Percentiles rank a stretch among this genome's conserved stretches.
phyloP scores from a whole-genome alignment of 2,113 vertebrate species.

The Lophura nycthemera region DNA sequence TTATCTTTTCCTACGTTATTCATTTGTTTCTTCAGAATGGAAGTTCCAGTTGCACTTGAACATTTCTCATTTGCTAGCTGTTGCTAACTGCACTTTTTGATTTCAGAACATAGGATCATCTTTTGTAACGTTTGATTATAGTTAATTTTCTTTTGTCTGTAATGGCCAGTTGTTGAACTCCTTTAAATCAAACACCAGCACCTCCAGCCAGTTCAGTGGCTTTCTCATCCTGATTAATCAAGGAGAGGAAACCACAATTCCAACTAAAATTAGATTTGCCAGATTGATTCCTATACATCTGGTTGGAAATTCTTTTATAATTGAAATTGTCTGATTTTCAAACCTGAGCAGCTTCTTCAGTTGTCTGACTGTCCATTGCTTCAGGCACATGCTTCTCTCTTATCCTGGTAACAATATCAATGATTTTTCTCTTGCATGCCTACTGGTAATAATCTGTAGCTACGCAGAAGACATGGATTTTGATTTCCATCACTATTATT shows the following conservation, averaged over 20 bases:
- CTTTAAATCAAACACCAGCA: neutral
- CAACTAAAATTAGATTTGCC: neutral
- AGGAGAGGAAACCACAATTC: neutral
- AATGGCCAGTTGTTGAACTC: neutral
- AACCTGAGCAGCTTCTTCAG: neutral
- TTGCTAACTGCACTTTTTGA: neutral
- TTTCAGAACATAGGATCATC: neutral
- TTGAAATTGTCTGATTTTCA: neutral
- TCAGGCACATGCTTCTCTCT: neutral
- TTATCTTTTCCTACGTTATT: neutral
- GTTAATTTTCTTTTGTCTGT: neutral
- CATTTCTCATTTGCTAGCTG: neutral
- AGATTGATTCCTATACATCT: neutral
- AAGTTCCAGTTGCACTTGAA: neutral
- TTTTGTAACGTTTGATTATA: neutral
- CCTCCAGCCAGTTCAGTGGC: neutral
- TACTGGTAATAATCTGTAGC: neutral
- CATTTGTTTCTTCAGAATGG: neutral
- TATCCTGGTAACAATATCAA: neutral
- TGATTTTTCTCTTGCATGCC: neutral
- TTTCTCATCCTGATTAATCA: neutral
- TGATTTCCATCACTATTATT: constrained; percentile 13
- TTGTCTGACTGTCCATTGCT: neutral
- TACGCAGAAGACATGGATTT: neutral
- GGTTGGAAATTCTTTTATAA: neutral